phyloP scores from a whole-genome alignment of 53 echinoderm and acorn worm species.

The Holothuria scabra region DNA sequence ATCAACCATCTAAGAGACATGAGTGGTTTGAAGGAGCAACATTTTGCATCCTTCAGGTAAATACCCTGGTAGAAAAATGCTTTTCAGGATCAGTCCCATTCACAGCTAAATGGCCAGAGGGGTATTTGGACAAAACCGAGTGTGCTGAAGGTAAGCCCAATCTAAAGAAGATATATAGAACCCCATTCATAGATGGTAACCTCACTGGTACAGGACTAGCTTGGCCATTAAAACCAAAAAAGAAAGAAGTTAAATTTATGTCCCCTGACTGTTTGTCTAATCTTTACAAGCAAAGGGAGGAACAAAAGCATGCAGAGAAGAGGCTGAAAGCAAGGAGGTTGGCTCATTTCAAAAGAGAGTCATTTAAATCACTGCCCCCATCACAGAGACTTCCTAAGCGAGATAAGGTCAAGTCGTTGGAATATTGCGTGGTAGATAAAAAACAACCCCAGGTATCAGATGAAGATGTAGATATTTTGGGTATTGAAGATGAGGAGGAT shows the following conservation, averaged over 20 bases:
- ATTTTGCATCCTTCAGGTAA: background rate
- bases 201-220: background rate
- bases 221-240: constrained; percentile 29
- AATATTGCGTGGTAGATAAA: constrained; percentile 35
- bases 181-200: background rate
- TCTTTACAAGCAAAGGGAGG: background rate
- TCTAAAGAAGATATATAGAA: background rate
- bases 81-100: background rate
- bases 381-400: constrained; percentile 20
- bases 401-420: constrained; percentile 36
- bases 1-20: background rate
- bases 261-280: background rate
- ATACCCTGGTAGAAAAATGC: background rate
- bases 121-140: constrained; percentile 6
- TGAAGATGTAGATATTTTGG: constrained; percentile 26
- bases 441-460: background rate
- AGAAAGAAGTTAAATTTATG: constrained; percentile 32
- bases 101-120: constrained; percentile 15
- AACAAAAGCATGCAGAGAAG: background rate
- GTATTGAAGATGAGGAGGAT: constrained; percentile 19
- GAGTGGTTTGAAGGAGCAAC: constrained; percentile 1
- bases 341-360: background rate
- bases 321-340: constrained; percentile 3
- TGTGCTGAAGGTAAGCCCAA: background rate
- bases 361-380: constrained; percentile 25